Conservation (phyloP, 2,888 invertebrate genomes). For the Dermolepida albohirtum region DNA sequence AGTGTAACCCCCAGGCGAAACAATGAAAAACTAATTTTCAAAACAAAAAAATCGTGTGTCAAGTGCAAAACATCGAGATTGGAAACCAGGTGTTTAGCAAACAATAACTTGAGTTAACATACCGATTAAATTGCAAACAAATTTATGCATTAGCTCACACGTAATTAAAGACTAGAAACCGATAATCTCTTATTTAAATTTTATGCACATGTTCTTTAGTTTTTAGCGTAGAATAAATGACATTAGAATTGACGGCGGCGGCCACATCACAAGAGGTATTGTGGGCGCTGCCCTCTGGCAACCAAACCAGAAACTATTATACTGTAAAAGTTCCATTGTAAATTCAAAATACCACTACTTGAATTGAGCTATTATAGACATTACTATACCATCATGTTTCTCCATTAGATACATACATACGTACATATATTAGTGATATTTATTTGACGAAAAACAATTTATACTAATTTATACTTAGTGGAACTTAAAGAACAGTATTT, state of each 20-base stretch:
- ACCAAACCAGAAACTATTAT: not conserved
- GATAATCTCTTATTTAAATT: slow-evolving; percentile 39
- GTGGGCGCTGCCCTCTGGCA: slow-evolving; percentile 14
- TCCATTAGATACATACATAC: not conserved
- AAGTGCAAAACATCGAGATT: not conserved
- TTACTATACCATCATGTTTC: not conserved
- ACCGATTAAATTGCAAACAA: not conserved
- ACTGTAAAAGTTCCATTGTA: not conserved
- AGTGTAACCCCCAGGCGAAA: too few relatives aligned
- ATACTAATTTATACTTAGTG: too few relatives aligned
- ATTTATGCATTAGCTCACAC: slow-evolving; percentile 11
- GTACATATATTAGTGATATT: too few relatives aligned
- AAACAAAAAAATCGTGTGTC: not conserved
- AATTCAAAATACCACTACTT: slow-evolving; percentile 18
- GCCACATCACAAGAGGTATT: slow-evolving; percentile 16
- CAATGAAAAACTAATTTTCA: too few relatives aligned
- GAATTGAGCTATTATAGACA: slow-evolving; percentile 10
- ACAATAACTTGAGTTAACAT: slow-evolving; percentile 1
- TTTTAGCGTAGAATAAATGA: slow-evolving; percentile 17
- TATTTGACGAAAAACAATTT: too few relatives aligned
- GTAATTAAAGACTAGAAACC: slow-evolving; percentile 35
- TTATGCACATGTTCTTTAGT: slow-evolving; percentile 22
- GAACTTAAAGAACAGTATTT: too few relatives aligned
- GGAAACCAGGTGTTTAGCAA: slow-evolving; percentile 29
- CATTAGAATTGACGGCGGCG: slow-evolving; percentile 26